phyloP scores from a whole-genome alignment of 2,888 invertebrate species.

The Megalurothrips usitatus region DNA sequence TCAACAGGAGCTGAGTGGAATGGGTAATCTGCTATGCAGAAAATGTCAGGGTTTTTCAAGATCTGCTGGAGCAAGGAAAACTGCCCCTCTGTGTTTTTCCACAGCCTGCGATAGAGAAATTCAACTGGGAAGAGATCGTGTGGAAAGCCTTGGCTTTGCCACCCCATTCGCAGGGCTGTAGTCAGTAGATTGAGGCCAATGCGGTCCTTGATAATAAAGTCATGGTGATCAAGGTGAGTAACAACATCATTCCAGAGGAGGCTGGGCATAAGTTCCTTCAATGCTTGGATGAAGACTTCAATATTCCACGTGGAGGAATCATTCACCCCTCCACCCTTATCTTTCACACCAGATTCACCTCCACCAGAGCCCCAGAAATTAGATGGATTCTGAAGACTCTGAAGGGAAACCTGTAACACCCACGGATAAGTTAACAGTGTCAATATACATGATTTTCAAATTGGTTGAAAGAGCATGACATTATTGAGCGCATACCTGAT shows the following conservation, averaged over 20 bases:
- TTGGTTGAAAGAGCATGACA: background rate
- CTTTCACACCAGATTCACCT: slow-evolving; percentile 48
- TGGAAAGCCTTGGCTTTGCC: slow-evolving; percentile 67
- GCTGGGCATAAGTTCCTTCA: slow-evolving; percentile 79
- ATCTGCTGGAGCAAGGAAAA: slow-evolving; percentile 82
- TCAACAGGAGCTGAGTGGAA: slow-evolving; percentile 83
- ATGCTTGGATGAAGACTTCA: slow-evolving; percentile 86
- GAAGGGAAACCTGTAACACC: slow-evolving; percentile 35
- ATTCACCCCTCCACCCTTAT: slow-evolving; percentile 46
- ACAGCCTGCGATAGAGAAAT: slow-evolving; percentile 73
- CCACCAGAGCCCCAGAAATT: slow-evolving; percentile 39
- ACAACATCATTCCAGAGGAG: slow-evolving; percentile 92
- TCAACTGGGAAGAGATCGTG: slow-evolving; percentile 79
- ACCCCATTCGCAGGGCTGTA: slow-evolving; percentile 73
- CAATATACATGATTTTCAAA: no score
- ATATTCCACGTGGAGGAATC: slow-evolving; percentile 71
- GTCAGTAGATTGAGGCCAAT: slow-evolving; percentile 77
- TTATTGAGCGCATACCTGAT: slow-evolving; percentile 41
- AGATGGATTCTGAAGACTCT: slow-evolving; percentile 38
- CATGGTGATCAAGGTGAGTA: slow-evolving; percentile 82
- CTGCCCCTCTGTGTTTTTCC: slow-evolving; percentile 92
- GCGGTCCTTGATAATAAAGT: slow-evolving; percentile 83
- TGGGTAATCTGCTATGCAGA: slow-evolving; percentile 89
- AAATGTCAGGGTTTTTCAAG: slow-evolving; percentile 85
- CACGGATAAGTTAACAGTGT: no score